phyloP scores from a whole-genome alignment of 2,888 invertebrate species.

The Thymelicus lineola region DNA sequence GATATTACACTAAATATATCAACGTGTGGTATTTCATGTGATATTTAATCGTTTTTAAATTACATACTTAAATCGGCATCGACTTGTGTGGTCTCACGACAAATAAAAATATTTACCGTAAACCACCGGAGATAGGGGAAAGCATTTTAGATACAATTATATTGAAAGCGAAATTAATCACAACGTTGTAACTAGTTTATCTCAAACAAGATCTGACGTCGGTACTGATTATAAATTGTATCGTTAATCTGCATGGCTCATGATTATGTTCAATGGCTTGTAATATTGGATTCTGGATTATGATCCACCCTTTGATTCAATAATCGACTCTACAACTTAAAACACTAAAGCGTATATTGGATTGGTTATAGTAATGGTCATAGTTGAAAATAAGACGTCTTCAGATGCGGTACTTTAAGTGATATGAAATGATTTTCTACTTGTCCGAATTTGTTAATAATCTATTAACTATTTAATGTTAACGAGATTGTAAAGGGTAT shows the following conservation, averaged over 20 bases:
- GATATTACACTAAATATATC: too few species aligned
- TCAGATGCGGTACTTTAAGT: not conserved
- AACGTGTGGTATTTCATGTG: too few species aligned
- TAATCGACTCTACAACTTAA: not conserved
- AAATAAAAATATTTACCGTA: conserved; percentile 16
- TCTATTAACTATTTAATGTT: conserved; percentile 5
- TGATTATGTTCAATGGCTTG: conserved; percentile 37
- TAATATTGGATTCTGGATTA: conserved; percentile 33
- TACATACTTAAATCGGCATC: not conserved
- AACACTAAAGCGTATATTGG: conserved; percentile 8
- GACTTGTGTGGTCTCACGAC: conserved; percentile 9
- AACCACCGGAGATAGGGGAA: conserved; percentile 24
- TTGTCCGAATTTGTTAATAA: conserved; percentile 20
- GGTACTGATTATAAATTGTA: conserved; percentile 33
- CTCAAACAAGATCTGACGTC: conserved; percentile 36
- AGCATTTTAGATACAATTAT: conserved; percentile 20
- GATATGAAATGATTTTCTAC: conserved; percentile 30
- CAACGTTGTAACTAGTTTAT: conserved; percentile 31
- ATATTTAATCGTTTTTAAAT: not conserved
- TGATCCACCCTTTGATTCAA: not conserved
- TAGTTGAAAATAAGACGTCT: conserved; percentile 9
- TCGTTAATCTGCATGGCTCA: conserved; percentile 33
- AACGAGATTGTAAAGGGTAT: not conserved
- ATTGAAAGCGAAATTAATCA: conserved; percentile 31
- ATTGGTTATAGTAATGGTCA: not conserved